A percentile compares a stretch with the other conserved stretches of the same genome.
These are phyloP conservation scores for Microctonus brassicae DNA, from an alignment of 2,888 invertebrate genomes.

Conservation along the genomic window DNA sequence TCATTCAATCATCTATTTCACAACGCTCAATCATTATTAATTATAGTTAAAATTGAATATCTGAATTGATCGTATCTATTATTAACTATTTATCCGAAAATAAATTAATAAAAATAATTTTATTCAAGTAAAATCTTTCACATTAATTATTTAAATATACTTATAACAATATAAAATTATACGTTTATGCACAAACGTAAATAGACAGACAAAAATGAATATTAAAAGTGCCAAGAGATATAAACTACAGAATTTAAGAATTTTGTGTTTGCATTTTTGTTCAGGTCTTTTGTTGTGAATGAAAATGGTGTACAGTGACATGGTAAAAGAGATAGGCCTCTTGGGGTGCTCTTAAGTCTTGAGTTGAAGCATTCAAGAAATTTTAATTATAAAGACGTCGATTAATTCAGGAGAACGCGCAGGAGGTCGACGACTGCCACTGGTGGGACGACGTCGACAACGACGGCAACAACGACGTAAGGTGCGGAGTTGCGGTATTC, in stretches of 20 bases:
- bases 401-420: slow-evolving; percentile 36
- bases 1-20: too few species aligned
- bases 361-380: slow-evolving; percentile 31
- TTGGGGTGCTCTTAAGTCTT: slow-evolving; percentile 16
- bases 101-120: too few species aligned
- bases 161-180: too few species aligned
- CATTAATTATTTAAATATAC: too few species aligned
- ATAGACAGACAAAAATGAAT: too few species aligned
- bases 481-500: slow-evolving; percentile 24
- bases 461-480: slow-evolving; percentile 5
- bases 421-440: slow-evolving; percentile 10
- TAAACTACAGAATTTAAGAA: slow-evolving; percentile 22
- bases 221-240: background rate
- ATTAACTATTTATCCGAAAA: too few species aligned
- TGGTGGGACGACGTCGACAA: background rate
- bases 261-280: background rate
- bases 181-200: too few species aligned
- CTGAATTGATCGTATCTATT: too few species aligned
- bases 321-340: slow-evolving; percentile 4
- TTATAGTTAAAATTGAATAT: too few species aligned
- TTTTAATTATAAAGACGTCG: slow-evolving; percentile 40
- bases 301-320: slow-evolving; percentile 14
- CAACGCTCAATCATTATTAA: too few species aligned
- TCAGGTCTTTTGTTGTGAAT: background rate
- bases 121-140: too few species aligned